Evolutionary conservation across 2,113 vertebrate species (phyloP).

Genomic region (Lota lota): DNA sequence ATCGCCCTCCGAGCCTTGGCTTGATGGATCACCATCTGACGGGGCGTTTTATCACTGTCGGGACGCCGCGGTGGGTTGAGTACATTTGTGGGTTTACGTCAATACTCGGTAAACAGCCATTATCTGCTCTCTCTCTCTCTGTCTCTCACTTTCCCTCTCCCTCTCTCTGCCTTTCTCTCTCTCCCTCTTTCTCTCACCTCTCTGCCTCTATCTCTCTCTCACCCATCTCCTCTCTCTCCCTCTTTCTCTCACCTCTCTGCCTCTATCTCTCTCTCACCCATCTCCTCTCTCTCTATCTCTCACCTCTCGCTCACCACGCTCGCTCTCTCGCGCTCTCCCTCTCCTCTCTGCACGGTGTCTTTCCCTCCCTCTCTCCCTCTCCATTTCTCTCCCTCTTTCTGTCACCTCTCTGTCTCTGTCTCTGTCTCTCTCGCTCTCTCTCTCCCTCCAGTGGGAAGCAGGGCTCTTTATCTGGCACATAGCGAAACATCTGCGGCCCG

Average conservation of each 20-base stretch:
- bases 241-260: too few relatives aligned
- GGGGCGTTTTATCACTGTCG: conserved; percentile 34
- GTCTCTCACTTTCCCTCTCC: too few relatives aligned
- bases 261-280: too few relatives aligned
- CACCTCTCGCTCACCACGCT: neutral
- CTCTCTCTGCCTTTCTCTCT: too few relatives aligned
- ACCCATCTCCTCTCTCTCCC: too few relatives aligned
- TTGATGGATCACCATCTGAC: conserved; percentile 39
- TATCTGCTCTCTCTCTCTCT: neutral
- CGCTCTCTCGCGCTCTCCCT: too few relatives aligned
- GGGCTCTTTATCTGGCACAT: conserved; percentile 50
- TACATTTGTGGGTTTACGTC: conserved; percentile 45
- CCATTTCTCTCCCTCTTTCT: too few relatives aligned
- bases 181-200: neutral
- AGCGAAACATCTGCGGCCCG: conserved; percentile 52
- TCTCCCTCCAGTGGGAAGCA: conserved; percentile 31
- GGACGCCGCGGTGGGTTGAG: conserved; percentile 21
- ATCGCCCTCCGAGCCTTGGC: conserved; percentile 1
- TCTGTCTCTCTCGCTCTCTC: neutral
- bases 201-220: too few relatives aligned
- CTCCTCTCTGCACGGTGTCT: too few relatives aligned
- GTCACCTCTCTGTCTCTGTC: neutral
- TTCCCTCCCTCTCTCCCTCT: too few relatives aligned
- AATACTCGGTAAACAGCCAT: conserved; percentile 36
- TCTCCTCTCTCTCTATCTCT: neutral